Conservation (phyloP, 2,113 vertebrate species). For the Pluvianellus socialis region DNA sequence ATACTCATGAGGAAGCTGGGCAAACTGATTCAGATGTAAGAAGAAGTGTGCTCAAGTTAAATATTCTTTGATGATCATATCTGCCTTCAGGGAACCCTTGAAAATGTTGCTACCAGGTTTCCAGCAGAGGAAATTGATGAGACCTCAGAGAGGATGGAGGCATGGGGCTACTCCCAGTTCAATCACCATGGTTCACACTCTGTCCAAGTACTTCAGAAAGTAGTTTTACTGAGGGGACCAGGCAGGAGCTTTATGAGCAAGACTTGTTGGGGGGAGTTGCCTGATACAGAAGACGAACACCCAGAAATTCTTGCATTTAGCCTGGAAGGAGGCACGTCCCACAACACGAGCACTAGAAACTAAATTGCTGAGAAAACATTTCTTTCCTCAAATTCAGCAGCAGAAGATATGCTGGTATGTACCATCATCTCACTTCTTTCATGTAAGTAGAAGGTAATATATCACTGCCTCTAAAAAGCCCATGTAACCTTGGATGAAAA, state of each 20-base stretch:
- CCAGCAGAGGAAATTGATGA: not conserved
- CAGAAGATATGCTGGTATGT: not conserved
- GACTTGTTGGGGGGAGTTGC: not conserved
- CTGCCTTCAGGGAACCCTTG: not conserved
- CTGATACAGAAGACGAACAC: not conserved
- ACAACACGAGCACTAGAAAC: not conserved
- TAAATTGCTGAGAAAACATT: not conserved
- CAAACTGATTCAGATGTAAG: not conserved
- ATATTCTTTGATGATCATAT: not conserved
- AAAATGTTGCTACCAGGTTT: conserved; percentile 2
- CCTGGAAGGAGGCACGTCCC: not conserved
- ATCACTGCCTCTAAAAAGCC: not conserved
- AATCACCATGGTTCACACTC: not conserved
- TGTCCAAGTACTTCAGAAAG: not conserved
- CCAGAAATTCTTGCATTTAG: not conserved
- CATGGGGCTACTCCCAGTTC: not conserved
- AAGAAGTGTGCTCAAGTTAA: not conserved
- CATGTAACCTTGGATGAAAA: not conserved
- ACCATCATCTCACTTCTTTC: not conserved
- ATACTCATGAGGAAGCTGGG: not conserved
- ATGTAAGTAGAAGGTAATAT: not conserved
- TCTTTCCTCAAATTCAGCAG: not conserved
- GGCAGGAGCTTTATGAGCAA: not conserved
- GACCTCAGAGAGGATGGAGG: not conserved
- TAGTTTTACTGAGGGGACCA: not conserved